phyloP scores from a whole-genome alignment of 1,140 invertebrate species.

The Rhopalosiphum maidis region DNA sequence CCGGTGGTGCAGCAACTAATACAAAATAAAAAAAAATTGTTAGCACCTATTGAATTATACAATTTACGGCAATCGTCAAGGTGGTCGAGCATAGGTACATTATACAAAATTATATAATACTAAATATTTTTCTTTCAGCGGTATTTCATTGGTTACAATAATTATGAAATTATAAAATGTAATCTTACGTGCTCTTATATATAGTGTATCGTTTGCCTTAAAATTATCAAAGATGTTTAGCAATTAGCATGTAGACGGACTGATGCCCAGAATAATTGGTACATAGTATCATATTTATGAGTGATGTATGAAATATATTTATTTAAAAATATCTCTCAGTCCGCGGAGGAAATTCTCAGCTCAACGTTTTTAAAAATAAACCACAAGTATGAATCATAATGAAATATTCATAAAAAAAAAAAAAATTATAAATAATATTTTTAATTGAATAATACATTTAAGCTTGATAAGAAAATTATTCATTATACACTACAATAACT shows the following conservation, averaged over 20 bases:
- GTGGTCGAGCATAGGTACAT: neutral
- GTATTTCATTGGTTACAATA: neutral
- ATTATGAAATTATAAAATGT: neutral
- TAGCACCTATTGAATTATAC: neutral
- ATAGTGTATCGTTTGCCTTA: neutral
- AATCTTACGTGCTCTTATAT: neutral
- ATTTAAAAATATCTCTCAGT: neutral
- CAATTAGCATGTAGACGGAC: neutral
- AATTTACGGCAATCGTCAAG: conserved; percentile 61
- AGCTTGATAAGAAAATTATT: neutral
- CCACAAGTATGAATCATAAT: neutral
- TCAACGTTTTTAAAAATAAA: neutral
- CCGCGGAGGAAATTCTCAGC: neutral
- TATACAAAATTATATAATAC: neutral
- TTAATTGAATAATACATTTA: conserved; percentile 15
- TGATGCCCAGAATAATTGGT: neutral
- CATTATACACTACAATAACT: neutral
- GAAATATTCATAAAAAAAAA: neutral
- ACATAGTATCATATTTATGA: neutral
- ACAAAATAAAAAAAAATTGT: conserved; percentile 4
- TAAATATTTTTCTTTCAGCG: neutral
- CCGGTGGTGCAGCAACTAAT: conserved; percentile 42
- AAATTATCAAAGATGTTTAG: neutral
- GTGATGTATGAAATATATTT: neutral
- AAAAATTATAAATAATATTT: neutral